Evolutionary conservation across 1,140 invertebrate species (phyloP).

Genomic region (Pogonomyrmex barbatus): DNA sequence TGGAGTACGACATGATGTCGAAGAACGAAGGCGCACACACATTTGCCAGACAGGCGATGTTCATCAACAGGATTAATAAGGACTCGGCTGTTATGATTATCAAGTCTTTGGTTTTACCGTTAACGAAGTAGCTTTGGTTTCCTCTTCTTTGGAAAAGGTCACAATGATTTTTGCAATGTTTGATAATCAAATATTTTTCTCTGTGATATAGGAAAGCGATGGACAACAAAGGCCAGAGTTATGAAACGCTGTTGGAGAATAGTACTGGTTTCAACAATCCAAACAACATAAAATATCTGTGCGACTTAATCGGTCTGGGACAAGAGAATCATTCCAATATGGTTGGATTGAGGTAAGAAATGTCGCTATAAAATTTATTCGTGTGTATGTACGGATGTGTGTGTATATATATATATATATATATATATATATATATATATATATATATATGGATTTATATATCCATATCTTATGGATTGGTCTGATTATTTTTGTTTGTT

Average conservation of each 20-base stretch:
- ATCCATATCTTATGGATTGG: background rate
- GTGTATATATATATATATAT: background rate
- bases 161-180: slow-evolving; percentile 60
- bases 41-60: slow-evolving; percentile 15
- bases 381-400: too few species aligned
- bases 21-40: slow-evolving; percentile 40
- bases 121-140: slow-evolving; percentile 81
- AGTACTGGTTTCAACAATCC: slow-evolving; percentile 96
- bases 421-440: background rate
- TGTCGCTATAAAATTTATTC: background rate
- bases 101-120: slow-evolving; percentile 80
- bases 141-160: slow-evolving; percentile 70
- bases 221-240: slow-evolving; percentile 92
- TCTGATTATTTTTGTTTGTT: slow-evolving; percentile 60
- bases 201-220: slow-evolving; percentile 90
- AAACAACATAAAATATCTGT: slow-evolving; percentile 93
- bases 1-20: slow-evolving; percentile 58
- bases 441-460: background rate
- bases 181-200: slow-evolving; percentile 75
- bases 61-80: slow-evolving; percentile 42
- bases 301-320: slow-evolving; percentile 90
- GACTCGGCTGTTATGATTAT: slow-evolving; percentile 74
- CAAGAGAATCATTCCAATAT: slow-evolving; percentile 91
- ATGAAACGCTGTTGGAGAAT: slow-evolving; percentile 94
- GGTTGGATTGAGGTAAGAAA: slow-evolving; percentile 89